These are phyloP conservation scores for Halocaridina rubra DNA, from an alignment of 2,888 invertebrate species.

Conservation along the genomic window DNA sequence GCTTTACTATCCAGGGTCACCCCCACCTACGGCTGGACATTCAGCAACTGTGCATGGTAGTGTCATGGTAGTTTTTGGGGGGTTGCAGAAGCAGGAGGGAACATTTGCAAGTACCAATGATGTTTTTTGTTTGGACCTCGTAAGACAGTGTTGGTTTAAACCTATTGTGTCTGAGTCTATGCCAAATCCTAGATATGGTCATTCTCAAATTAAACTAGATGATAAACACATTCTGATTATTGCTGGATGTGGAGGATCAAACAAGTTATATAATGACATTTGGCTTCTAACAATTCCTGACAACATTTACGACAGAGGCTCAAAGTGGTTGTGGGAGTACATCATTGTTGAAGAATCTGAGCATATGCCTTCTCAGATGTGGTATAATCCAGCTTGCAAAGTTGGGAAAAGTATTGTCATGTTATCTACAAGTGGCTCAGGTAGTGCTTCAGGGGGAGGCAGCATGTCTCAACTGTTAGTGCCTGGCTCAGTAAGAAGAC, in stretches of 20 bases:
- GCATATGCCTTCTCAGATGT: slow-evolving; percentile 86
- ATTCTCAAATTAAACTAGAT: slow-evolving; percentile 88
- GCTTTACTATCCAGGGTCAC: slow-evolving; percentile 66
- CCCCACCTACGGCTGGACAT: slow-evolving; percentile 91
- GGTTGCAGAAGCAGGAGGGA: slow-evolving; percentile 67
- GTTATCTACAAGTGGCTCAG: slow-evolving; percentile 75
- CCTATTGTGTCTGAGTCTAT: slow-evolving; percentile 77
- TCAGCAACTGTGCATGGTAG: slow-evolving; percentile 87
- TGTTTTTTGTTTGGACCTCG: slow-evolving; percentile 88
- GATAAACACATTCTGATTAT: slow-evolving; percentile 82
- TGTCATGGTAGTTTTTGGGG: slow-evolving; percentile 87
- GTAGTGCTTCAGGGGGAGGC: slow-evolving; percentile 27
- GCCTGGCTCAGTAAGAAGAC: slow-evolving; percentile 36
- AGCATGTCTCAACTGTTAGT: slow-evolving; percentile 48
- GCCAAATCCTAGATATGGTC: slow-evolving; percentile 89
- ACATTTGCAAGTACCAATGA: slow-evolving; percentile 75
- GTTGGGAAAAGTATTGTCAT: slow-evolving; percentile 81
- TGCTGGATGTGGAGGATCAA: slow-evolving; percentile 88
- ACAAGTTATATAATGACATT: slow-evolving; percentile 87
- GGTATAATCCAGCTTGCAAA: slow-evolving; percentile 93
- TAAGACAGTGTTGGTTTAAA: slow-evolving; percentile 81
- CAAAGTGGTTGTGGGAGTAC: slow-evolving; percentile 75
- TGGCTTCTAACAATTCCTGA: slow-evolving; percentile 88
- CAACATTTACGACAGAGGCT: slow-evolving; percentile 73
- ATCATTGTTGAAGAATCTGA: slow-evolving; percentile 81